phyloP scores from a whole-genome alignment of 2,113 vertebrate species.

The Vulpes vulpes region DNA sequence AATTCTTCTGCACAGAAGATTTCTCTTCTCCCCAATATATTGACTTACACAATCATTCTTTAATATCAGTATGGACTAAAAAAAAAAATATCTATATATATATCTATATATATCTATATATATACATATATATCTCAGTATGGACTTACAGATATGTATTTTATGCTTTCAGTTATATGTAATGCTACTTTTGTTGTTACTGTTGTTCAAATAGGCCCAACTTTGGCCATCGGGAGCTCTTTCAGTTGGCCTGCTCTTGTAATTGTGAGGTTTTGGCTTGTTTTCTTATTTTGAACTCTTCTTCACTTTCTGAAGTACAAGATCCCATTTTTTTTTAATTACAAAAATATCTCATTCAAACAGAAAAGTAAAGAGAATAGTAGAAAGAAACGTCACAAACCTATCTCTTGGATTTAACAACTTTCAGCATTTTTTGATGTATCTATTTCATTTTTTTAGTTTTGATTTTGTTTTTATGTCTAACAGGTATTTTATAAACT shows the following conservation, averaged over 20 bases:
- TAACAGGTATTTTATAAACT: background rate
- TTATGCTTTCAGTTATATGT: background rate
- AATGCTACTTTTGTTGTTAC: background rate
- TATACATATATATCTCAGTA: background rate
- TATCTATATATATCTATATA: too few relatives aligned
- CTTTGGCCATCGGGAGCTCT: background rate
- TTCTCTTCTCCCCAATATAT: background rate
- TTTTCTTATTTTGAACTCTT: background rate
- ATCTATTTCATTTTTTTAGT: background rate
- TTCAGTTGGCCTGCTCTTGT: background rate
- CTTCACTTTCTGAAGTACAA: background rate
- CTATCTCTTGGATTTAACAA: background rate
- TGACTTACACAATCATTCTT: background rate
- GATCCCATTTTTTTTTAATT: background rate
- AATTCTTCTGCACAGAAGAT: background rate
- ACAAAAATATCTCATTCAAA: background rate
- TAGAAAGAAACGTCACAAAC: background rate
- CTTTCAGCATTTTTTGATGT: background rate
- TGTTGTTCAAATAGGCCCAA: background rate
- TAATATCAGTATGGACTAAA: background rate
- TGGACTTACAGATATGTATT: background rate
- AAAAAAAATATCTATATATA: too few relatives aligned
- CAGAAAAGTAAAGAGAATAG: background rate
- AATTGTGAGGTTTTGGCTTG: background rate
- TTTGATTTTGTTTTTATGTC: slow-evolving; percentile 51